Base-by-base conservation (phyloP, 2,888 invertebrate genomes). In the Erannis defoliaria region DNA sequence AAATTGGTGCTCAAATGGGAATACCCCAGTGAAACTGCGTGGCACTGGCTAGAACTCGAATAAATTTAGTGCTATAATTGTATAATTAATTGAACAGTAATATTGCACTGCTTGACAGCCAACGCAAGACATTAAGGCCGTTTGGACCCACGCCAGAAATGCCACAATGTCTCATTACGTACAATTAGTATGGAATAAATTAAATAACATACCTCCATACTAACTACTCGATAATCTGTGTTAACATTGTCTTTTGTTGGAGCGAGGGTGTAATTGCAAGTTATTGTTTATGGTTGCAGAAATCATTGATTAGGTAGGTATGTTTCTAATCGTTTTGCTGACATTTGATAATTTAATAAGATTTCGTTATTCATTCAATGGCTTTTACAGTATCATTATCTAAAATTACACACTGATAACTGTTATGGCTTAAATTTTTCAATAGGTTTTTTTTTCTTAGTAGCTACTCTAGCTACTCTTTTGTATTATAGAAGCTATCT, bases 151-250 rank as follows among this genome's bases (percentile, higher is more conserved):
- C 85, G 85, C 84, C 82, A 85, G 74, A 74, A 74, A 73, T 66
- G 60, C 74, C 76, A 82, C 80, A 84, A 79, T 82, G 82, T 83
- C 88, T 88, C 82, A 89, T 90, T 90, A 87, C 75, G 57, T 72
- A 75, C 86, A 86, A 89, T 90, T 89, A 90, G 87, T 85, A 88
- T 84, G 84, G 82, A 80, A 86, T 89, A 85, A 84, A 86, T 87
- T 88, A 85, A 72, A 69, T 68, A 66, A 79, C 80, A 80, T 83
- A 59, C 31, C 8, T 37, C 37, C 38, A 42, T 37, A 60, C 35
- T 43, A 55, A 55, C 60, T 60, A n/a, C n/a, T 19, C 12, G 8
- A 21, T 48, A 57, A 56, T 48, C 51, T 62, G 35, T 33, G 42
- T 8, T 18, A 31, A 57, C 53, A 62, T 62, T 62, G 56, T 62